Evolutionary conservation across 2,888 invertebrate genomes (phyloP).

Genomic region (Callyntrura guangdongensis): DNA sequence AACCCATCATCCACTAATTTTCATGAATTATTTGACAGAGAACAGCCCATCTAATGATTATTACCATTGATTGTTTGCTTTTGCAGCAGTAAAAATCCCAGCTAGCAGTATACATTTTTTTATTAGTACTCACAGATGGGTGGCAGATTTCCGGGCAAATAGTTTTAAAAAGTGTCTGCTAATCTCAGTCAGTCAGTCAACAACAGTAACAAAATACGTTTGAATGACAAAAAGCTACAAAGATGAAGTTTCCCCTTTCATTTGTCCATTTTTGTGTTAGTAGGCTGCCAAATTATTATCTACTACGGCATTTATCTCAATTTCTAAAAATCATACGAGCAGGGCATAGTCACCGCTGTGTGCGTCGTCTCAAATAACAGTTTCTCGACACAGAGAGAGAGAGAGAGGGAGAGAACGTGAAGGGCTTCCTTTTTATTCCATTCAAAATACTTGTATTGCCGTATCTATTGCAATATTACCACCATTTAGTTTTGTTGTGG

Average conservation of each 20-base stretch:
- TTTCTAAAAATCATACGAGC: not conserved
- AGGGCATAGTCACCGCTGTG: not conserved
- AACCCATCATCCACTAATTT: not conserved
- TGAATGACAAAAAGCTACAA: not conserved
- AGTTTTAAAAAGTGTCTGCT: not conserved
- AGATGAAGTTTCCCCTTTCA: slow-evolving; percentile 25
- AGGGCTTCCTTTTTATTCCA: no score
- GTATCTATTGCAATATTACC: no score
- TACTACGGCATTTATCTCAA: slow-evolving; percentile 19
- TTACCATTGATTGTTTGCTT: slow-evolving; percentile 5
- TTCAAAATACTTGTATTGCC: no score
- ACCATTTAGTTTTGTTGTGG: no score
- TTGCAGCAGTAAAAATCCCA: slow-evolving; percentile 29
- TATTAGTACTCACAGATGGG: slow-evolving; percentile 33
- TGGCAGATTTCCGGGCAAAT: slow-evolving; percentile 47
- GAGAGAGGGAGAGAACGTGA: not conserved
- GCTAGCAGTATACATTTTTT: slow-evolving; percentile 28
- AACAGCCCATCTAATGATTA: slow-evolving; percentile 12
- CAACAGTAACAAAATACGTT: not conserved
- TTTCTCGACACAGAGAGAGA: slow-evolving; percentile 17
- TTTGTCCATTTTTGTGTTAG: slow-evolving; percentile 6
- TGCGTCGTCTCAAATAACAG: not conserved
- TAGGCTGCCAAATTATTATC: slow-evolving; percentile 18
- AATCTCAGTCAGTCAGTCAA: not conserved
- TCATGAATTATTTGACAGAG: slow-evolving; percentile 25